Evolutionary conservation across 2,113 vertebrate genomes (phyloP).

Genomic region (Microtus pennsylvanicus): DNA sequence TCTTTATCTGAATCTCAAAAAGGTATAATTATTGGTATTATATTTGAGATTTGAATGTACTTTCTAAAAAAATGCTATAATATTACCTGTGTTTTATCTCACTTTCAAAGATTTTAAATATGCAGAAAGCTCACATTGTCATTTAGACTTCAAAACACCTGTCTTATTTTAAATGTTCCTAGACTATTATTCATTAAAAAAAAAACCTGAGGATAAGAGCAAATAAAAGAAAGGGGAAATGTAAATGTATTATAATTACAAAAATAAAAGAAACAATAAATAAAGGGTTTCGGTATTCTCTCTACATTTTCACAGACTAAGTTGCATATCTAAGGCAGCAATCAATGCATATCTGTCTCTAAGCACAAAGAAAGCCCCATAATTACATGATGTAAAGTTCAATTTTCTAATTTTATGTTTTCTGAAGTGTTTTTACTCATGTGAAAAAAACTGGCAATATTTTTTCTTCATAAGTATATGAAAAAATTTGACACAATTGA

Average conservation of each 20-base stretch:
- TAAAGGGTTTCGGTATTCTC: not conserved
- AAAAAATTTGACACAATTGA: not conserved
- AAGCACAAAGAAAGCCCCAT: not conserved
- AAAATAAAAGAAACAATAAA: not conserved
- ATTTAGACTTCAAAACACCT: not conserved
- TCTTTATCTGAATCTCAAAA: not conserved
- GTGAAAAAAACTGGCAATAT: not conserved
- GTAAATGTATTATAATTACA: not conserved
- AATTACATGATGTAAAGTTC: not conserved
- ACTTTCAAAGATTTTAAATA: not conserved
- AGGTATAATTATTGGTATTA: not conserved
- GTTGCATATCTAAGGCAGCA: not conserved
- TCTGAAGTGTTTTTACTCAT: not conserved
- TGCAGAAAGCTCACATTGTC: not conserved
- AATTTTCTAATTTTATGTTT: not conserved
- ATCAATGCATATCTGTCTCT: not conserved
- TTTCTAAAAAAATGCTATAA: not conserved
- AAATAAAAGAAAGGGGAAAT: not conserved
- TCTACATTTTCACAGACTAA: not conserved
- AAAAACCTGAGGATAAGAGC: not conserved
- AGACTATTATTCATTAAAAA: not conserved
- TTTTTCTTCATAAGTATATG: conserved; percentile 12
- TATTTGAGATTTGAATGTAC: not conserved
- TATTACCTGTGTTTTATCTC: not conserved
- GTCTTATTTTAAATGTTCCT: not conserved